A percentile compares a stretch with the other conserved stretches of the same genome.
These are phyloP conservation scores for Bagarius yarrelli DNA, from an alignment of 2,113 vertebrate species.

Conservation along the genomic window DNA sequence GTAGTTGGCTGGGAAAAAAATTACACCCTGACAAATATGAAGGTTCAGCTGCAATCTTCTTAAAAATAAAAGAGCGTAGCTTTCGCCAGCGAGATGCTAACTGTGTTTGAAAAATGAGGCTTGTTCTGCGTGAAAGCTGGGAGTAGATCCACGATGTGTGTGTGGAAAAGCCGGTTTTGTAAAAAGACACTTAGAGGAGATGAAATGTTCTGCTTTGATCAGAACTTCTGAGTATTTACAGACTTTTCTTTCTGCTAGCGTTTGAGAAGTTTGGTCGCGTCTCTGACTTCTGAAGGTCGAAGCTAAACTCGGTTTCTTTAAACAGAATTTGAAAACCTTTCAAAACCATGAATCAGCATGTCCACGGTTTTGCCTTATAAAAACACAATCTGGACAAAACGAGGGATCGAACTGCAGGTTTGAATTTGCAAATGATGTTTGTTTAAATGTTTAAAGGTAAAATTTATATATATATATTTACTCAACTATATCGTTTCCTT, in stretches of 20 bases:
- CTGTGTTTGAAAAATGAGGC: constrained; percentile 46
- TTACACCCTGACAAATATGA: constrained; percentile 39
- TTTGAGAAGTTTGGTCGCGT: constrained; percentile 4
- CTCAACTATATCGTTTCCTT: too few relatives aligned
- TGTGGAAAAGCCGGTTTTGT: constrained; percentile 5
- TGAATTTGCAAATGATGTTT: too few relatives aligned
- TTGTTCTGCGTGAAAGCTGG: constrained; percentile 41
- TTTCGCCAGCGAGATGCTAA: constrained; percentile 41
- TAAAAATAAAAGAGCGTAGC: constrained; percentile 45
- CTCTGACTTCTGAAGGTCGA: constrained; percentile 10
- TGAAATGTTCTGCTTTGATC: constrained; percentile 36
- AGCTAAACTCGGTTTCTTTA: neutral
- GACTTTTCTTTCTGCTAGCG: neutral
- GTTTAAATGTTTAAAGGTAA: too few relatives aligned
- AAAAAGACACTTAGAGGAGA: constrained; percentile 10
- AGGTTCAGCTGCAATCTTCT: constrained; percentile 39
- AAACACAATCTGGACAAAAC: neutral
- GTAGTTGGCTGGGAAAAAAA: constrained; percentile 17
- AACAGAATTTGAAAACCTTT: neutral
- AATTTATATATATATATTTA: too few relatives aligned
- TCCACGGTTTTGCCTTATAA: neutral
- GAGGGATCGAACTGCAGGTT: neutral
- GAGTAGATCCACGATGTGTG: constrained; percentile 30
- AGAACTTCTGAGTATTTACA: constrained; percentile 18
- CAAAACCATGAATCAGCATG: neutral